Conservation (phyloP, 2,797 vertebrate genomes). For the Argya squamiceps region DNA sequence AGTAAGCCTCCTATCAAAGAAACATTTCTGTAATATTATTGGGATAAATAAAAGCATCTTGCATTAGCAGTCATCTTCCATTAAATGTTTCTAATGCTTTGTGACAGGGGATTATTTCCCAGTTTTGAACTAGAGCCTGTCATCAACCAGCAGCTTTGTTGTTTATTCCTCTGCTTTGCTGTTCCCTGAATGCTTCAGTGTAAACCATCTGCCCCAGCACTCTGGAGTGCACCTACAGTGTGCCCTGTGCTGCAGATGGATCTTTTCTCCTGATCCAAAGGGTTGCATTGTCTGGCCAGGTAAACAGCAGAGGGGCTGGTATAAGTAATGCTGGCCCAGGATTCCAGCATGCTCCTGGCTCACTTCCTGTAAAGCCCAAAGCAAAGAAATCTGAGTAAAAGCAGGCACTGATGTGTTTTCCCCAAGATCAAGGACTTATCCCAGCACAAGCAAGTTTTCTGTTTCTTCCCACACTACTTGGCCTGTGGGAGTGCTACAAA, state of each 20-base stretch:
- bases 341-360: neutral
- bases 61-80: neutral
- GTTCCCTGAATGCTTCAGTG: neutral
- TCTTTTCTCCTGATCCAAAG: neutral
- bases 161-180: neutral
- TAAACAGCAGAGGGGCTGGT: neutral
- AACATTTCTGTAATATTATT: neutral
- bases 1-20: neutral
- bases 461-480: neutral
- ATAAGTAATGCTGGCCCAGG: neutral
- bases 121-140: neutral
- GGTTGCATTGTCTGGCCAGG: neutral
- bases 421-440: neutral
- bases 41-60: neutral
- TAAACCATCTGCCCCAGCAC: neutral
- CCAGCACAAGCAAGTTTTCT: neutral
- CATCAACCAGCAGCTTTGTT: neutral
- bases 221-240: fast-evolving
- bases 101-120: neutral
- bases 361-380: neutral
- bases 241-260: neutral
- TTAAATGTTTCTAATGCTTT: neutral
- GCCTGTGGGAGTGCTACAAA: neutral
- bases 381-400: neutral
- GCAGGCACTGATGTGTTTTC: neutral